These are phyloP conservation scores for Aphelenchoides fujianensis DNA, from an alignment of 1,140 invertebrate species.

Conservation along the genomic window DNA sequence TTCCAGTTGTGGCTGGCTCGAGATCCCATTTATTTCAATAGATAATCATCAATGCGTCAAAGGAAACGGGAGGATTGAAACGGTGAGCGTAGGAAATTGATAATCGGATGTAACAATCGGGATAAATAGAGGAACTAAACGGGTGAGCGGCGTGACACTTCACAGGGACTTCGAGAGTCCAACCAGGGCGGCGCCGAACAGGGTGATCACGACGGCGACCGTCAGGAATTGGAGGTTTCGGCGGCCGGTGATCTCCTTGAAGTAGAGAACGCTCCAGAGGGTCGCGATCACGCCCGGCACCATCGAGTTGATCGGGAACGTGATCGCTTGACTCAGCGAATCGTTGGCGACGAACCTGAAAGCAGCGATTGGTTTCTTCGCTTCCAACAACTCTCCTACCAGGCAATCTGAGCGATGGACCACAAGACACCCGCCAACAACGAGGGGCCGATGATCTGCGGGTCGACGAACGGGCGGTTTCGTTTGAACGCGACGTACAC, in stretches of 20 bases:
- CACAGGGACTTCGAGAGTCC: conserved; percentile 42
- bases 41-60: too few relatives aligned
- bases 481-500: conserved; percentile 63
- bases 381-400: conserved; percentile 45
- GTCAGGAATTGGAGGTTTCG: conserved; percentile 32
- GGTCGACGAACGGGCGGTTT: conserved; percentile 62
- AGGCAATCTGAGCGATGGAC: conserved; percentile 63
- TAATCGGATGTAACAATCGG: not conserved
- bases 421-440: conserved; percentile 65
- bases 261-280: conserved; percentile 53
- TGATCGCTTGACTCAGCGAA: conserved; percentile 63
- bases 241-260: conserved; percentile 46
- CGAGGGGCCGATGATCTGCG: conserved; percentile 63
- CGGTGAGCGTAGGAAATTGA: too few relatives aligned
- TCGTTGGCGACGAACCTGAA: conserved; percentile 64
- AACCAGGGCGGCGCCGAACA: conserved; percentile 39
- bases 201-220: conserved; percentile 34
- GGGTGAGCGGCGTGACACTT: not conserved
- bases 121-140: not conserved
- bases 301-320: conserved; percentile 62
- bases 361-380: conserved; percentile 2
- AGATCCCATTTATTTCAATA: too few relatives aligned
- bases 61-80: too few relatives aligned
- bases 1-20: too few relatives aligned
- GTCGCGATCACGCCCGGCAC: conserved; percentile 42